A percentile compares a stretch with the other conserved stretches of the same genome.
These are phyloP conservation scores for Leptinotarsa rubiginosa DNA, from an alignment of 2,888 invertebrate species.

Conservation along the genomic window DNA sequence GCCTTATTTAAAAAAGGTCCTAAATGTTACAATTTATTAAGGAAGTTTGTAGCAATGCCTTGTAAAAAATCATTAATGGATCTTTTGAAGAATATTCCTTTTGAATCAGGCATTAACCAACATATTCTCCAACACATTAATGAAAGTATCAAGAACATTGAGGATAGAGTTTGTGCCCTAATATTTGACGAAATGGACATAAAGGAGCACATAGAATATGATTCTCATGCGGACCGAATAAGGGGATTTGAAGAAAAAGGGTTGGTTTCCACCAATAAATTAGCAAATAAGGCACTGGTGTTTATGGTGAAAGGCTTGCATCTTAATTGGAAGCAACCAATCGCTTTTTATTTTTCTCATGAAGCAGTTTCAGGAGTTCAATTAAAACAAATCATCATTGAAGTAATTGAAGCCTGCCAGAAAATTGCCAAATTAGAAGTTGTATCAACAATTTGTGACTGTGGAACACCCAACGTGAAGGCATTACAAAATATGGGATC, in stretches of 20 bases:
- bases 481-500: constrained; percentile 31
- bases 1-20: constrained; percentile 35
- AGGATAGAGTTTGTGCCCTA: constrained; percentile 21
- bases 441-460: constrained; percentile 27
- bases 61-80: constrained; percentile 36
- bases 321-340: constrained; percentile 46
- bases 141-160: constrained; percentile 30
- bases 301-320: constrained; percentile 40
- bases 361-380: constrained; percentile 11
- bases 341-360: constrained; percentile 45
- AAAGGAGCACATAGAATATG: constrained; percentile 37
- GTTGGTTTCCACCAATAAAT: constrained; percentile 21
- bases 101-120: constrained; percentile 39
- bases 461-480: constrained; percentile 31
- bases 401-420: constrained; percentile 21
- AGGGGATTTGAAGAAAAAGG: constrained; percentile 38
- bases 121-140: constrained; percentile 40
- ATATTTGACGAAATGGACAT: constrained; percentile 31
- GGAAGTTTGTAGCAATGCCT: constrained; percentile 41
- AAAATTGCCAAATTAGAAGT: constrained; percentile 17
- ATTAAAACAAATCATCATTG: constrained; percentile 9
- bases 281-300: constrained; percentile 42
- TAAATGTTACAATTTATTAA: constrained; percentile 34
- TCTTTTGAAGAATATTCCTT: constrained; percentile 39
- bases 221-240: constrained; percentile 33